Conservation (phyloP, 2,888 invertebrate species). For the Nomada lathburiana region DNA sequence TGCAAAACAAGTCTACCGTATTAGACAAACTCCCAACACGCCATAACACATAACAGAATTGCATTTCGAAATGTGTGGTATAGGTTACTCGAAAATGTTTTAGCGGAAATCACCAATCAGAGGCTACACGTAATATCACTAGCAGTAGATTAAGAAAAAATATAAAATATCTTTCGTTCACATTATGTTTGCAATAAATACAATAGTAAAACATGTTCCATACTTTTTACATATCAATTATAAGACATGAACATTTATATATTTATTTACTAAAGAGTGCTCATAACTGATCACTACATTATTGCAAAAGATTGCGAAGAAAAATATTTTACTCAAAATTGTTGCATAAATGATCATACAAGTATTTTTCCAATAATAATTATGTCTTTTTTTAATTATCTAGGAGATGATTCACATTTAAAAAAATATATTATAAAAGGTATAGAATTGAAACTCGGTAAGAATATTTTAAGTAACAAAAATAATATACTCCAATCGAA, state of each 20-base stretch:
- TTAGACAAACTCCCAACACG: constrained; percentile 12
- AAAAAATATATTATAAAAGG: constrained; percentile 20
- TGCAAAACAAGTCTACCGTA: constrained; percentile 36
- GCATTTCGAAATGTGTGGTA: constrained; percentile 4
- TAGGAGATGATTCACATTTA: constrained; percentile 20
- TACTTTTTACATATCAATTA: constrained; percentile 2
- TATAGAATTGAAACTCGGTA: constrained; percentile 42
- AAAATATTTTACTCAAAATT: not conserved
- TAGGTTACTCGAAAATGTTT: constrained; percentile 19
- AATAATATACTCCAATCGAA: constrained; percentile 37
- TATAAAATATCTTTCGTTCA: not conserved
- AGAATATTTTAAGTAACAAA: constrained; percentile 15
- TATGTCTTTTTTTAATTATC: not conserved
- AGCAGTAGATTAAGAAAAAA: not conserved
- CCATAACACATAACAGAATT: constrained; percentile 24
- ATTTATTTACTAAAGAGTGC: not conserved
- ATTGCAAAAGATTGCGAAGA: not conserved
- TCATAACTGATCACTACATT: not conserved
- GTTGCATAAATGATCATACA: not conserved
- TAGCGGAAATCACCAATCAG: constrained; percentile 40
- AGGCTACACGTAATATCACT: not conserved
- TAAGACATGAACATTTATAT: not conserved
- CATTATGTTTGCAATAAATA: not conserved
- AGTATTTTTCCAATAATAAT: not conserved
- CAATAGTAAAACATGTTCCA: no score